Evolutionary conservation across 2,888 invertebrate species (phyloP).

Genomic region (Dryomyza anilis): DNA sequence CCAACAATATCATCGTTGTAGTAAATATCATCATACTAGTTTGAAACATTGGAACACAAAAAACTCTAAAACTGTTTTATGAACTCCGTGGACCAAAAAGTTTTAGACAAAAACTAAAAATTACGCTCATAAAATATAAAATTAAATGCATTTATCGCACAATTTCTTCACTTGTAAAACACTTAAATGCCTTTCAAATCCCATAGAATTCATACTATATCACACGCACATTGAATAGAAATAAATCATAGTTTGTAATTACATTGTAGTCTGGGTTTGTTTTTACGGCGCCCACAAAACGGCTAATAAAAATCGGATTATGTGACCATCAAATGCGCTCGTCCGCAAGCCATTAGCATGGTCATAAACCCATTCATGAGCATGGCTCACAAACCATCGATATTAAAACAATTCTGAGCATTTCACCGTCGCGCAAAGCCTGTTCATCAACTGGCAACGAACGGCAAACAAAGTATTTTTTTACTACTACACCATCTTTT

Average conservation of each 20-base stretch:
- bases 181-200: not conserved
- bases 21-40: too few relatives aligned
- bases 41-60: too few relatives aligned
- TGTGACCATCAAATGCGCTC: slow-evolving; percentile 11
- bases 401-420: slow-evolving; percentile 2
- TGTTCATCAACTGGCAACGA: not conserved
- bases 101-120: slow-evolving; percentile 12
- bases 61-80: too few relatives aligned
- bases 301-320: slow-evolving; percentile 13
- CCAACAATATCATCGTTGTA: too few relatives aligned
- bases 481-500: too few relatives aligned
- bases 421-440: not conserved
- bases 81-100: too few relatives aligned
- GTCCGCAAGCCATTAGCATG: slow-evolving; percentile 18
- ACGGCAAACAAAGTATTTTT: not conserved
- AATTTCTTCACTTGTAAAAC: not conserved
- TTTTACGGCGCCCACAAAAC: not conserved
- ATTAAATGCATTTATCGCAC: not conserved
- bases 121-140: not conserved
- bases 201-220: not conserved
- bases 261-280: slow-evolving; percentile 13
- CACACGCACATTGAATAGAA: not conserved
- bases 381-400: not conserved
- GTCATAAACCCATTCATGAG: slow-evolving; percentile 19
- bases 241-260: slow-evolving; percentile 12